A percentile compares a stretch with the other conserved stretches of the same genome.
These are phyloP conservation scores for Schlechtendalia chinensis DNA, from an alignment of 1,140 invertebrate species.

Conservation along the genomic window DNA sequence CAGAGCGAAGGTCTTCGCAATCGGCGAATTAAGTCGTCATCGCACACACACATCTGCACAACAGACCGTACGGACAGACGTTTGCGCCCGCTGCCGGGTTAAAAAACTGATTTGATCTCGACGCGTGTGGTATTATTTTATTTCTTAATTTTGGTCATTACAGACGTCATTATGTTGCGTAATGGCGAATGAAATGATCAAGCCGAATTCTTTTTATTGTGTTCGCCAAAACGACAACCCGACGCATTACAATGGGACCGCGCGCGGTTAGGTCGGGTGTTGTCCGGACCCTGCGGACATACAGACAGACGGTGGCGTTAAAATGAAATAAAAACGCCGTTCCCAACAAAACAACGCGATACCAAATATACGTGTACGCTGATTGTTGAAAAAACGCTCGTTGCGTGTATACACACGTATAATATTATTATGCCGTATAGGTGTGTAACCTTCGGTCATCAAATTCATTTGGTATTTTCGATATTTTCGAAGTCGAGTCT, in stretches of 20 bases:
- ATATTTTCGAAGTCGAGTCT: too few species aligned
- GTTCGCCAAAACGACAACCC: slow-evolving; percentile 22
- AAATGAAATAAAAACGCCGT: not conserved
- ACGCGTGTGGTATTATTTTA: slow-evolving; percentile 33
- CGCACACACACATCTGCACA: not conserved
- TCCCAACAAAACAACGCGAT: not conserved
- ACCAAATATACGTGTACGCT: not conserved
- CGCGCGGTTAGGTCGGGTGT: too few species aligned
- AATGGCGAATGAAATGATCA: slow-evolving; percentile 39
- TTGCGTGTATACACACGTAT: not conserved
- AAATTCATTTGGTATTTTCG: too few species aligned
- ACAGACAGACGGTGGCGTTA: not conserved
- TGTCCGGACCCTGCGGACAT: slow-evolving; percentile 2
- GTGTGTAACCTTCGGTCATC: too few species aligned
- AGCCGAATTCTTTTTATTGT: slow-evolving; percentile 18
- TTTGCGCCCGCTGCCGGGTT: slow-evolving; percentile 34
- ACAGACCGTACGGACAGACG: not conserved
- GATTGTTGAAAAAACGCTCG: not conserved
- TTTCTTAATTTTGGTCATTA: slow-evolving; percentile 36
- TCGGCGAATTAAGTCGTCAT: slow-evolving; percentile 30
- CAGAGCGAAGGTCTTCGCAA: not conserved
- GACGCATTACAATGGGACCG: not conserved
- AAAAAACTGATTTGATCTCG: slow-evolving; percentile 44
- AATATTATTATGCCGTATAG: too few species aligned
- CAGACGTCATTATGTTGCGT: slow-evolving; percentile 28